Percentiles rank a stretch among this genome's conserved stretches.
Conservation (phyloP, 2,888 invertebrate species). For the Latheticus oryzae region DNA sequence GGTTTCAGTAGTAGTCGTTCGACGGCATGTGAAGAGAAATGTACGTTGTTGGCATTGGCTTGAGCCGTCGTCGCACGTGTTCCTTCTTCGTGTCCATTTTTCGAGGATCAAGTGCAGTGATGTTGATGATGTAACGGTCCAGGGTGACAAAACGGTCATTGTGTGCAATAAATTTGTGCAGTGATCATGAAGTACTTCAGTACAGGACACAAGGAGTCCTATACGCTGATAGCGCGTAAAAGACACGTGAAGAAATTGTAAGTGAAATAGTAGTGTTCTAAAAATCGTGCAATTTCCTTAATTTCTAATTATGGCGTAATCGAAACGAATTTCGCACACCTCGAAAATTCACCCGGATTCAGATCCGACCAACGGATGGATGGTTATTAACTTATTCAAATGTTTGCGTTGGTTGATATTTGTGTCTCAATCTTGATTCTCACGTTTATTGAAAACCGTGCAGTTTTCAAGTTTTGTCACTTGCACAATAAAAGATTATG, state of each 20-base stretch:
- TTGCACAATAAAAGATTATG: too few species aligned
- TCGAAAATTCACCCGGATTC: not conserved
- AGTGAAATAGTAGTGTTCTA: slow-evolving; percentile 66
- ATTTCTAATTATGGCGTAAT: slow-evolving; percentile 27
- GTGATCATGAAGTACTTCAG: slow-evolving; percentile 72
- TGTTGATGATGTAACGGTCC: slow-evolving; percentile 28
- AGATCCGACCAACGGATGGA: slow-evolving; percentile 1
- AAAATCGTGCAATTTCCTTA: slow-evolving; percentile 32
- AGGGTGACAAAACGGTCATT: slow-evolving; percentile 10
- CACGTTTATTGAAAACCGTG: too few species aligned
- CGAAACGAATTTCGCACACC: not conserved
- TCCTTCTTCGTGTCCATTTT: slow-evolving; percentile 1
- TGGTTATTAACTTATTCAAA: slow-evolving; percentile 4
- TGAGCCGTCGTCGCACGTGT: slow-evolving; percentile 40
- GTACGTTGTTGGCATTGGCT: slow-evolving; percentile 19
- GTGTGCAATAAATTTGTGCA: slow-evolving; percentile 12
- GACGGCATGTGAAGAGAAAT: slow-evolving; percentile 29
- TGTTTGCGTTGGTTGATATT: slow-evolving; percentile 6
- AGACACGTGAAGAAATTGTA: slow-evolving; percentile 77
- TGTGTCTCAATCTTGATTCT: slow-evolving; percentile 3
- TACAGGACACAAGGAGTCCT: slow-evolving; percentile 71
- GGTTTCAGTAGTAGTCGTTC: slow-evolving; percentile 41
- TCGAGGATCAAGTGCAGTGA: slow-evolving; percentile 28
- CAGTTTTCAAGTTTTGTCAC: too few species aligned
- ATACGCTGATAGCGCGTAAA: slow-evolving; percentile 72